phyloP scores from a whole-genome alignment of 2,888 invertebrate genomes.

The Dasysyrphus tricinctus region DNA sequence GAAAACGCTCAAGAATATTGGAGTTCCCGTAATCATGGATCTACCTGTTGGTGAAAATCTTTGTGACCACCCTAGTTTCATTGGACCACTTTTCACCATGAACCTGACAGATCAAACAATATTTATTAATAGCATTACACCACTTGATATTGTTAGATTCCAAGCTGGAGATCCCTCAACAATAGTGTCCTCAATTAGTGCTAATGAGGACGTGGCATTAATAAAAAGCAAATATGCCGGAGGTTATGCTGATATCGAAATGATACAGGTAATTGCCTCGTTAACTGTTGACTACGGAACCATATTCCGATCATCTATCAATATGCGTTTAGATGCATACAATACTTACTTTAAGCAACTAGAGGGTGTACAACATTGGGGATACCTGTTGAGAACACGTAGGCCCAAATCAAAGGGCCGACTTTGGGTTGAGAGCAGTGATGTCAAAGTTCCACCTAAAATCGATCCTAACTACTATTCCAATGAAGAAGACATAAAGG shows the following conservation, averaged over 20 bases:
- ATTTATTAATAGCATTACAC: constrained; percentile 55
- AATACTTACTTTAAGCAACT: constrained; percentile 79
- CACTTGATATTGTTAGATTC: constrained; percentile 81
- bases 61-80: constrained; percentile 85
- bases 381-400: constrained; percentile 87
- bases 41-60: constrained; percentile 88
- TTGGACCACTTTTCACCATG: constrained; percentile 81
- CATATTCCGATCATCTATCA: constrained; percentile 84
- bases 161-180: constrained; percentile 86
- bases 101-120: constrained; percentile 78
- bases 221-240: constrained; percentile 81
- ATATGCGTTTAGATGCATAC: constrained; percentile 85
- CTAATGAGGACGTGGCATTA: constrained; percentile 87
- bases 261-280: constrained; percentile 86
- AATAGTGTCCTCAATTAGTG: constrained; percentile 85
- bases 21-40: constrained; percentile 86
- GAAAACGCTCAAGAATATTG: constrained; percentile 65
- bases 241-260: constrained; percentile 85
- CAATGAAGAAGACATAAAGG: constrained; percentile 86
- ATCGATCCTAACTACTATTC: constrained; percentile 92
- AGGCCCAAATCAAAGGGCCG: constrained; percentile 89
- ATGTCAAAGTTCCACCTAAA: constrained; percentile 89
- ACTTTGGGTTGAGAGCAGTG: constrained; percentile 86
- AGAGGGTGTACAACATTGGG: constrained; percentile 84
- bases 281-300: constrained; percentile 86